Base-by-base conservation (phyloP, 2,113 vertebrate species). In the Neogobius melanostomus region DNA sequence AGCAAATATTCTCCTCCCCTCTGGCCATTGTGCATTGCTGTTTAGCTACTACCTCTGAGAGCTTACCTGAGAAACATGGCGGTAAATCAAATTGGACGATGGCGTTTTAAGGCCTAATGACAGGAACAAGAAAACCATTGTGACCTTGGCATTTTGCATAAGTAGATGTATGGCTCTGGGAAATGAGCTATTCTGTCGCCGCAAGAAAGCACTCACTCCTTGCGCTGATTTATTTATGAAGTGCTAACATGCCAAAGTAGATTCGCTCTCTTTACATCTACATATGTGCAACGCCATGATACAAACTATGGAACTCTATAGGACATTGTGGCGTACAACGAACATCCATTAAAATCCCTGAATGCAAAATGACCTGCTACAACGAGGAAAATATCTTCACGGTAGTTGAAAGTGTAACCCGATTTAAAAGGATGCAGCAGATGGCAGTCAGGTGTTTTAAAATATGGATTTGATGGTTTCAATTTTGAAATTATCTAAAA, bases 171-270 rank as follows among this genome's bases (percentile, higher is more conserved):
- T n/a, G 56, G 46, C 54, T 56, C 73, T 69, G 71, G 66, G 71
- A 59, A 60, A 56, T 14, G 66, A 66, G 70, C 62, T 64, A 4
- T 11, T 69, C 57, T 53, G 65, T 10, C 11, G 44, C 45, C 7
- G 14, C 57, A 52, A 68, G 74, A 57, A 75, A 76, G 66, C 66
- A 64, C 73, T 81, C 50, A 17, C 49, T 52, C 28, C 28, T 56
- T 12, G 47, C 1, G 7, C 63, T 74, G 66, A 81, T 77, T 81
- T 70, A 77, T 77, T 77, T 74, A 77, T 71, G 57, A 71, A 59
- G 57, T 8, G n/a, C 43, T 4, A 46, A 76, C 69, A 16, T 43
- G 63, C 44, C 65, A 36, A 36, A 11, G 61, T 2, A 50, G 48
- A 62, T 65, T 16, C 36, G 7, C 14, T 21, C 68, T 48, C 68